These are phyloP conservation scores for Percopsis omiscomaycus DNA, from an alignment of 2,797 vertebrate genomes.

Conservation along the genomic window DNA sequence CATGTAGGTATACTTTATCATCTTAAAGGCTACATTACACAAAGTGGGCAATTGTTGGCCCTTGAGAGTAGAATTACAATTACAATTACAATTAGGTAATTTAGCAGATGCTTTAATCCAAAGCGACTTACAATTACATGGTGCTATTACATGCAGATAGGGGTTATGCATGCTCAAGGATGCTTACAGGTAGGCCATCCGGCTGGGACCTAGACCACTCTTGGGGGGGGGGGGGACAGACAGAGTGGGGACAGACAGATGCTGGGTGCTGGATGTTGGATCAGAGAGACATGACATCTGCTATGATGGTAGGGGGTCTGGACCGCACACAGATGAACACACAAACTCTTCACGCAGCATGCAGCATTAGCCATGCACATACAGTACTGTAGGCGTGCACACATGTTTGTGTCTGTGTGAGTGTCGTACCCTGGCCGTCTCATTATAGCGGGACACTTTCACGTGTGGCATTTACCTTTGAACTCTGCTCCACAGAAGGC, in stretches of 20 bases:
- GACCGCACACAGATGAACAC: conserved; percentile 27
- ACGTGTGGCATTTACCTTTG: conserved; percentile 75
- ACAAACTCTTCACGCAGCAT: conserved; percentile 10
- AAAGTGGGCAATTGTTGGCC: too few species aligned
- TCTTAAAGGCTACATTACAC: too few species aligned
- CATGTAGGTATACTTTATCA: too few species aligned
- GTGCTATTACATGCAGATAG: too few species aligned
- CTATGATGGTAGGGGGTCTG: conserved; percentile 39
- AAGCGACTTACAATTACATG: too few species aligned
- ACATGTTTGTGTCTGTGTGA: conserved; percentile 19
- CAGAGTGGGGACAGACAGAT: neutral
- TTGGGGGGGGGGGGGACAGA: neutral
- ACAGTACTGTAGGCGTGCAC: neutral
- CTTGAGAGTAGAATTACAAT: too few species aligned
- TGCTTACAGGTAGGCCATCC: too few species aligned
- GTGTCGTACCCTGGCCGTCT: conserved; percentile 47
- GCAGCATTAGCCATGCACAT: conserved; percentile 11
- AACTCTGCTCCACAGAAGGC: conserved; percentile 65
- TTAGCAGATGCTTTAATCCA: too few species aligned
- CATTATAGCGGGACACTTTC: conserved; percentile 66
- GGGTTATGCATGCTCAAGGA: too few species aligned
- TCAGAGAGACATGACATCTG: conserved; percentile 49
- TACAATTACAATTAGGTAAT: neutral
- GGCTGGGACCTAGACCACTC: too few species aligned
- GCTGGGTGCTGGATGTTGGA: conserved; percentile 11